These are phyloP conservation scores for Apostichopus leukothele DNA, from an alignment of 53 echinoderm and acorn worm species.

Conservation along the genomic window DNA sequence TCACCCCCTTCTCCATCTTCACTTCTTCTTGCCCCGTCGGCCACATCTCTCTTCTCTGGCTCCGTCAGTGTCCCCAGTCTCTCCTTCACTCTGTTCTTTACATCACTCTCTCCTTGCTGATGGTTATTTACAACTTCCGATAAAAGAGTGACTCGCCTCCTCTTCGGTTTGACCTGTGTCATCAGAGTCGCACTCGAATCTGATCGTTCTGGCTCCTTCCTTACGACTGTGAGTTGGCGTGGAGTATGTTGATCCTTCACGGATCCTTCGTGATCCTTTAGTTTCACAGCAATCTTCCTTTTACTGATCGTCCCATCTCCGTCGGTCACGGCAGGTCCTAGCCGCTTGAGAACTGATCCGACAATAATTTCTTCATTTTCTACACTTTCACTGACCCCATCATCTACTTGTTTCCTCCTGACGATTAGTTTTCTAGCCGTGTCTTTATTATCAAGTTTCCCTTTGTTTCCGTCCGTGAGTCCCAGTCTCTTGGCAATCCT, in stretches of 20 bases:
- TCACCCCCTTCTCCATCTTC: not conserved
- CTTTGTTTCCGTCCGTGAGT: not conserved
- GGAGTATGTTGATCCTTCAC: not conserved
- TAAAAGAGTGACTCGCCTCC: not conserved
- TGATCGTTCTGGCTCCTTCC: not conserved
- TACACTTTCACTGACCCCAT: not conserved
- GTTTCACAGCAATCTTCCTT: not conserved
- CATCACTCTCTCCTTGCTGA: not conserved
- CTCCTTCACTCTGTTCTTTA: not conserved
- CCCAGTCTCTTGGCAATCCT: conserved; percentile 52
- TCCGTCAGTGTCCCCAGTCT: not conserved
- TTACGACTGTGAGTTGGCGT: not conserved
- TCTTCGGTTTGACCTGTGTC: not conserved
- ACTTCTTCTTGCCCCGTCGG: not conserved
- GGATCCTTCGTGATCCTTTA: not conserved
- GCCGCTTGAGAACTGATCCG: not conserved
- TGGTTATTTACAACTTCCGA: not conserved
- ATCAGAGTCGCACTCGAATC: not conserved
- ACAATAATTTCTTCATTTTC: not conserved
- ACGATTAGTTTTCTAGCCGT: not conserved
- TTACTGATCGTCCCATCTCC: not conserved
- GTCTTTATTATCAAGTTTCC: not conserved
- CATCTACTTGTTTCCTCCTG: not conserved
- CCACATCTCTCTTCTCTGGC: not conserved
- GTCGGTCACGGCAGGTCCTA: not conserved